These are phyloP conservation scores for Anabacerthia variegaticeps DNA, from an alignment of 2,797 vertebrate genomes.

Conservation along the genomic window DNA sequence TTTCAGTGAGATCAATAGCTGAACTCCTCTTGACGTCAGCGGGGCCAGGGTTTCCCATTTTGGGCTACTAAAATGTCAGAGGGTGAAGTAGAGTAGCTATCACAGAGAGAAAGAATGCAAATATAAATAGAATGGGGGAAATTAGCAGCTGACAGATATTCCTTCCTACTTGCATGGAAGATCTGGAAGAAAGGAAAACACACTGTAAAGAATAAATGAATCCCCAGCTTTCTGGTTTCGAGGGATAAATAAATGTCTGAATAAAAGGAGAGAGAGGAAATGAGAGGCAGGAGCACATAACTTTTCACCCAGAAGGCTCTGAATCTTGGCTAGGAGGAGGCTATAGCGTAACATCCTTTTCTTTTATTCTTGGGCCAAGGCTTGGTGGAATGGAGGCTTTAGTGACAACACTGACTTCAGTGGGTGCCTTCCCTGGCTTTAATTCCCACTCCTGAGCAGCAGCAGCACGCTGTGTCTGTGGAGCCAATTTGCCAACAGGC, in stretches of 20 bases:
- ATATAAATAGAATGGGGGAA: background rate
- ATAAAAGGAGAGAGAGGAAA: constrained; percentile 31
- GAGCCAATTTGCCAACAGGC: background rate
- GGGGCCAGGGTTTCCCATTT: constrained; percentile 1
- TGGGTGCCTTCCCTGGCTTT: background rate
- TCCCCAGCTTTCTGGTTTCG: constrained; percentile 5
- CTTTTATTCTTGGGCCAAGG: constrained; percentile 6
- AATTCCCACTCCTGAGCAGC: background rate
- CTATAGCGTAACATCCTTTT: background rate
- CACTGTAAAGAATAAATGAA: background rate
- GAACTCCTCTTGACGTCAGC: background rate
- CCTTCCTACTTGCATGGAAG: background rate
- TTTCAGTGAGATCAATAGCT: constrained; percentile 18
- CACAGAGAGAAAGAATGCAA: background rate
- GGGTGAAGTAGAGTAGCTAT: background rate
- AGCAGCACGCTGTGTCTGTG: background rate
- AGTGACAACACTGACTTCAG: background rate
- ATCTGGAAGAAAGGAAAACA: background rate
- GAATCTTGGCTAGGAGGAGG: constrained; percentile 11
- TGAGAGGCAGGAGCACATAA: constrained; percentile 23
- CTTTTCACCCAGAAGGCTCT: constrained; percentile 44
- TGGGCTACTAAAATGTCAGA: constrained; percentile 23
- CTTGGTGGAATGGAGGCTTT: background rate
- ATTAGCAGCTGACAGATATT: background rate
- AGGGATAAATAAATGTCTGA: constrained; percentile 41